Evolutionary conservation across 2,113 vertebrate genomes (phyloP).

Genomic region (Entomyzon cyanotis): DNA sequence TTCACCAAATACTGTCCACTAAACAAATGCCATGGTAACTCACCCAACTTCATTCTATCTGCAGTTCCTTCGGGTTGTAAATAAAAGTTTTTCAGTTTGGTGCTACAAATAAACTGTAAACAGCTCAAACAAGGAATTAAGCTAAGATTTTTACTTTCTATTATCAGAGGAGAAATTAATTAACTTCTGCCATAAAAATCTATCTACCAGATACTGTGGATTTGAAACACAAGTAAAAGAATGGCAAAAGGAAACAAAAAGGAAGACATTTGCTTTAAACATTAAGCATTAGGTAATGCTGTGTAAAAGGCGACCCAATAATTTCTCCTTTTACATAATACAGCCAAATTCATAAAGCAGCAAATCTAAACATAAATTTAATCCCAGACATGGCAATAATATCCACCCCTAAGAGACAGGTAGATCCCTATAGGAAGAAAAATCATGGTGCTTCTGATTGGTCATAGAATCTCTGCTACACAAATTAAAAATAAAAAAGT

Average conservation of each 20-base stretch:
- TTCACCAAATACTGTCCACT: neutral
- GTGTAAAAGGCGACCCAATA: neutral
- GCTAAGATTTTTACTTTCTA: neutral
- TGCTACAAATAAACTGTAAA: neutral
- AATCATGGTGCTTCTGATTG: neutral
- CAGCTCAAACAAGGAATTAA: neutral
- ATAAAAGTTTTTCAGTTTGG: neutral
- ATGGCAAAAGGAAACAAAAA: neutral
- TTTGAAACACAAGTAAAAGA: neutral
- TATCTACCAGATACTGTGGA: neutral
- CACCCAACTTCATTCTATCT: neutral
- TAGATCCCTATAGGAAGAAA: neutral
- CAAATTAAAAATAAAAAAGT: neutral
- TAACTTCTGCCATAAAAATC: neutral
- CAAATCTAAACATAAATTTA: neutral
- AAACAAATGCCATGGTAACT: neutral
- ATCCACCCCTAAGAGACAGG: neutral
- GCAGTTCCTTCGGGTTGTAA: neutral
- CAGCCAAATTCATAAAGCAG: neutral
- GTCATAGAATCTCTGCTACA: neutral
- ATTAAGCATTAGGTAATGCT: neutral
- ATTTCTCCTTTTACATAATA: neutral
- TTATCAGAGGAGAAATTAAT: neutral
- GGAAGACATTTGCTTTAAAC: constrained; percentile 1
- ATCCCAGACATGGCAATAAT: neutral